Evolutionary conservation across 2,888 invertebrate species (phyloP), one percentile per base, ranked within the genome.

Genomic region (Hemistola chrysoprasaria): DNA sequence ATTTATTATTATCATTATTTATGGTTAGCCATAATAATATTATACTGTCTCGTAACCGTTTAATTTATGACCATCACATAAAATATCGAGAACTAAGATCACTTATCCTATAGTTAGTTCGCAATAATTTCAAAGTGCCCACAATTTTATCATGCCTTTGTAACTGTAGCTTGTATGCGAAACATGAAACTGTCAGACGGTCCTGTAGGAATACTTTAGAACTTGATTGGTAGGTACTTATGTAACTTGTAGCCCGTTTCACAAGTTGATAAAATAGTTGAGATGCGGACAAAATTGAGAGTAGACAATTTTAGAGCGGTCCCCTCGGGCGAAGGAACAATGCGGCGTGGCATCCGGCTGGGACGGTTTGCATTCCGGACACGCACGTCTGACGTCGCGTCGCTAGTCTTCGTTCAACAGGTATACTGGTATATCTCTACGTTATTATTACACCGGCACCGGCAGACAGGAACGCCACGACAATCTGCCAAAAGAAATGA

Each of bases 301-400:
- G 35, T 16, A 8, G 31, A 26, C 31, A 22, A 22, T 36, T 40
- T 34, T 24, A 40, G 33, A 40, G 29, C 41, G 25, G 35, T 35
- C 35, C 35, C 30, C 22, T 24, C n/a, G 10, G 24, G 35, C 26
- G 35, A 37, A n/a, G 20, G 35, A 50, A 50, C 43, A 47, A 50
- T 50, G 40, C 39, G 26, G 27, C 30, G 21, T 38, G 67, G 64
- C 70, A 74, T 76, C 74, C 75, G 71, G 72, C 55, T 54, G 53
- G 50, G 56, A 48, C 62, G 62, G 65, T 80, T 74, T 65, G 59
- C 61, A 83, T 76, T 73, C 78, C 56, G 38, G 46, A 39, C 80
- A 75, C 77, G 80, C 62, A 55, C 56, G 47, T 34, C 28, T 46
- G 42, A 33, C 50, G 55, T 38, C 52, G 57, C 38, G 16, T 54